phyloP scores from a whole-genome alignment of 2,113 vertebrate genomes.

The Ursus arctos region DNA sequence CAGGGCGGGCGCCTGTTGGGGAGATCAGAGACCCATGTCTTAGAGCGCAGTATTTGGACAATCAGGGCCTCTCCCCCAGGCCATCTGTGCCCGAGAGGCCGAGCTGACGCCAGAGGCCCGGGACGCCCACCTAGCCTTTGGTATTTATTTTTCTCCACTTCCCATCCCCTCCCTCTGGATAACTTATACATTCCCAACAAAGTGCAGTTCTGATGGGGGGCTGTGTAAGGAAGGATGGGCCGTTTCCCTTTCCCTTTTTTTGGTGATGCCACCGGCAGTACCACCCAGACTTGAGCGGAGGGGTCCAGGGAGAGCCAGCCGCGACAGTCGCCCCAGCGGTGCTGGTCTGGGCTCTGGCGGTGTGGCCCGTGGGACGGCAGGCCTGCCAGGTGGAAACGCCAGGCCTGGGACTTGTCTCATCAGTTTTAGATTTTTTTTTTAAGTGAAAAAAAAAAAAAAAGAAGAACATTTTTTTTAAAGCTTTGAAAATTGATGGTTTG shows the following conservation, averaged over 20 bases:
- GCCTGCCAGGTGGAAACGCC: background rate
- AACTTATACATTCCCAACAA: conserved; percentile 73
- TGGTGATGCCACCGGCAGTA: background rate
- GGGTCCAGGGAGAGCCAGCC: background rate
- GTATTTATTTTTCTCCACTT: conserved; percentile 76
- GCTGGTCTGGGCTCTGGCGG: background rate
- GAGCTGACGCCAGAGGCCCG: background rate
- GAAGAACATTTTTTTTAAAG: conserved; percentile 61
- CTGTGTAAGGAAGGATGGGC: background rate
- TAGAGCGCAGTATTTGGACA: conserved; percentile 62
- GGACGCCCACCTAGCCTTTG: conserved; percentile 38
- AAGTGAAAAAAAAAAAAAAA: background rate
- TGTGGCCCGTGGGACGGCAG: background rate
- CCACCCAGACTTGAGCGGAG: background rate
- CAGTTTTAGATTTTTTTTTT: conserved; percentile 68
- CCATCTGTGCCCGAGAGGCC: background rate
- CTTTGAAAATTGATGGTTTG: conserved; percentile 72
- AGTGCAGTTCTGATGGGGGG: background rate
- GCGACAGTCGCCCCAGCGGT: accelerated
- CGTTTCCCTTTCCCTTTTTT: background rate
- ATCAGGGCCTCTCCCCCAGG: conserved; percentile 57
- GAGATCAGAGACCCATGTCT: background rate
- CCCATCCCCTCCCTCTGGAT: background rate
- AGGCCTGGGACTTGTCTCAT: conserved; percentile 12
- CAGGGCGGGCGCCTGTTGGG: background rate